These are phyloP conservation scores for Drosophila mulleri DNA, from an alignment of 2,888 invertebrate species.

Conservation along the genomic window DNA sequence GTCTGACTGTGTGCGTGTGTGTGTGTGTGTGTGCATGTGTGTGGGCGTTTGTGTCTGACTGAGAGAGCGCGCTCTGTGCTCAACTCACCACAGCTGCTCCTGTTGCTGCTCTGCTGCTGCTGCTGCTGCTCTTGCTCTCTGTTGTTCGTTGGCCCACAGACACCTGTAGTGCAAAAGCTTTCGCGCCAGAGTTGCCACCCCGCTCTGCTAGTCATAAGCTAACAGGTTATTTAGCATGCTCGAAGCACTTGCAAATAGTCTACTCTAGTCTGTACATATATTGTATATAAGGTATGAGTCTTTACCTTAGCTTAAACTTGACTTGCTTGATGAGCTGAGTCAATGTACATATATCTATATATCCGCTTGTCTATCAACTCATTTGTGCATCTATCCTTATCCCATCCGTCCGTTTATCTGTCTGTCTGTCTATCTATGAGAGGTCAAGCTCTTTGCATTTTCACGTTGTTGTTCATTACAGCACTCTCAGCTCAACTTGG, in stretches of 20 bases:
- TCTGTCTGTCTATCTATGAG: no score
- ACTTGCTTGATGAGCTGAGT: no score
- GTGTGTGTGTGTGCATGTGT: constrained; percentile 1
- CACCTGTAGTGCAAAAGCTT: constrained; percentile 58
- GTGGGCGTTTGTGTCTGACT: constrained; percentile 5
- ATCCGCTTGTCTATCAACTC: no score
- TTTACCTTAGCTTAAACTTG: no score
- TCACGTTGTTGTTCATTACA: no score
- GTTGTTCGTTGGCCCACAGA: constrained; percentile 48
- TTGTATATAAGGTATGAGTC: no score
- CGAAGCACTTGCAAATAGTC: background rate
- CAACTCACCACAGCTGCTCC: constrained; percentile 47
- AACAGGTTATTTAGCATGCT: background rate
- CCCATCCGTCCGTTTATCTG: no score
- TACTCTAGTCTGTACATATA: no score
- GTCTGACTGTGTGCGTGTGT: constrained; percentile 5
- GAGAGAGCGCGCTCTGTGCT: constrained; percentile 13
- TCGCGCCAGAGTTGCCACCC: constrained; percentile 45
- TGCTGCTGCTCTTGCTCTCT: constrained; percentile 44
- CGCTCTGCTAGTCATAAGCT: background rate
- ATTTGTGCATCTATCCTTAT: no score
- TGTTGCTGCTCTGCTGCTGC: constrained; percentile 38
- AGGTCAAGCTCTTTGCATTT: no score
- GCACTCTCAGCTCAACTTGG: no score
- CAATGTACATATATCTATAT: no score